Evolutionary conservation across 2,888 invertebrate genomes (phyloP).

Genomic region (Tanaodytes sp.): DNA sequence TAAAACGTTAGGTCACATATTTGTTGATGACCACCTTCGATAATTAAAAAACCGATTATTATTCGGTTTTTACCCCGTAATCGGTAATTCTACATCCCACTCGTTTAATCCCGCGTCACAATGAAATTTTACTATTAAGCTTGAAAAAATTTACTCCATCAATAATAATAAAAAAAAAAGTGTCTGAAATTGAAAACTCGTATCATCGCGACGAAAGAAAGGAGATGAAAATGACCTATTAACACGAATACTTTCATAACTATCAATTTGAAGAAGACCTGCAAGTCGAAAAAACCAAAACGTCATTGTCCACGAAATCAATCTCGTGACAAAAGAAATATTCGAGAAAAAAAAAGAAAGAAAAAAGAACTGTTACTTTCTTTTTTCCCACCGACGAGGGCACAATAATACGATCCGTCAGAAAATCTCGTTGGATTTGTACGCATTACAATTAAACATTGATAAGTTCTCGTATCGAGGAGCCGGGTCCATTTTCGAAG

Average conservation of each 20-base stretch:
- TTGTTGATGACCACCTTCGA: too few relatives aligned
- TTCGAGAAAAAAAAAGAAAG: too few relatives aligned
- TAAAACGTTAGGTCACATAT: too few relatives aligned
- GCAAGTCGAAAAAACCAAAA: conserved; percentile 27
- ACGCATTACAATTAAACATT: too few relatives aligned
- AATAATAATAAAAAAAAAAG: conserved; percentile 23
- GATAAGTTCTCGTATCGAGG: too few relatives aligned
- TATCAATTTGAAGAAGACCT: conserved; percentile 44
- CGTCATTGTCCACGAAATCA: conserved; percentile 46
- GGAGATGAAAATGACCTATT: conserved; percentile 47
- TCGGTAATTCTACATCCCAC: too few relatives aligned
- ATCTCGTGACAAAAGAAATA: conserved; percentile 30
- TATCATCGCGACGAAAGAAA: conserved; percentile 37
- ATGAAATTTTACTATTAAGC: conserved; percentile 13
- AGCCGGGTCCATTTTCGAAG: conserved; percentile 15
- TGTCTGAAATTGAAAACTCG: conserved; percentile 21
- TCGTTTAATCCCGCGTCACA: neutral
- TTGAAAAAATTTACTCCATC: conserved; percentile 30
- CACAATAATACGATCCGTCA: neutral
- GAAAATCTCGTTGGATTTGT: too few relatives aligned
- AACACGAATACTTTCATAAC: conserved; percentile 46
- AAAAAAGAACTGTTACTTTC: conserved; percentile 29
- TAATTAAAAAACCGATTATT: too few relatives aligned
- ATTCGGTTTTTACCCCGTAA: too few relatives aligned
- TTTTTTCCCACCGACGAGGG: conserved; percentile 18